Base-by-base conservation (phyloP, 1,140 invertebrate genomes). In the Brachystomella parvula region DNA sequence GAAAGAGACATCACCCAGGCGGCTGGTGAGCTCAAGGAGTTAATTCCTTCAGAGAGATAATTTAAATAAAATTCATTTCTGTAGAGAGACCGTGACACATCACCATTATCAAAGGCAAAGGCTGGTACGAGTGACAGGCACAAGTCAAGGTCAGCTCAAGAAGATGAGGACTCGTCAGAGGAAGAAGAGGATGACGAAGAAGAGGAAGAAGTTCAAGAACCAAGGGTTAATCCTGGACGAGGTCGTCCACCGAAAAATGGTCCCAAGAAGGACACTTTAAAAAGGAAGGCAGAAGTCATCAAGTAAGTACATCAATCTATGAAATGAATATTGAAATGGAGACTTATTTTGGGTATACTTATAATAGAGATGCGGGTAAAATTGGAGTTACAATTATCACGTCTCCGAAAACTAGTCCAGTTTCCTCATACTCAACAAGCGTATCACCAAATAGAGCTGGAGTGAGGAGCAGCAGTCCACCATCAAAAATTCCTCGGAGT, bases 361-460 rank as follows among this genome's bases (percentile, higher is more conserved):
- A 90, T 1, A 86, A 85, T 49, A 86, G 87, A 69, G 89, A 91
- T 76, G 90, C 89, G 2, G 90, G 90, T 1, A 92, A 91, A 79
- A 91, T 92, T 71, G 90, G 90, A 47, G 89, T 92, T 24, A 92
- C 89, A n/a, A 92, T 92, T 62, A 73, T 64, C 26, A 73, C 64
- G 57, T 66, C 69, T 6, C 70, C 71, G 3, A 73, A 73, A 64
- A 58, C 69, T 69, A 71, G 71, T 71, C 71, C 71, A 56, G 58
- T 60, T 15, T 71, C 69, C 3, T 57, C 70, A n/a, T 68, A 68
- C 31, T 65, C 68, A 21, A 57, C 70, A 9, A 72, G 71, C 66
- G 58, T 71, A 29, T 58, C 68, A 19, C 32, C 70, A 58, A 65
- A 59, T 26, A 9, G 57, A 17, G 24, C 24, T 53, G 9, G 9